Percentiles rank a stretch among this genome's conserved stretches.
These are phyloP conservation scores for Desoria tigrina DNA, from an alignment of 2,888 invertebrate genomes.

Conservation along the genomic window DNA sequence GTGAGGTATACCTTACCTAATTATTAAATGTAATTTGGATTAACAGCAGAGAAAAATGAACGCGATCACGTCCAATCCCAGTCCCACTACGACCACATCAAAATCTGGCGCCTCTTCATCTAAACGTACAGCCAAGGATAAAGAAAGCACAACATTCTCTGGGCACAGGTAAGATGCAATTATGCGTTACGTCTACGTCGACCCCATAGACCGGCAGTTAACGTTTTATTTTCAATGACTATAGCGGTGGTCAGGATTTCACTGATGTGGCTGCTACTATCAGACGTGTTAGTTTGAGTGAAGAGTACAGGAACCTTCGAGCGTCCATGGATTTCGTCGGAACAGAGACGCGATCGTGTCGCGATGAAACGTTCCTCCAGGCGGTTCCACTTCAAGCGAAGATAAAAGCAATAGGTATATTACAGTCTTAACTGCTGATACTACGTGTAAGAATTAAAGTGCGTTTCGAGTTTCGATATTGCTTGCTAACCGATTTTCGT, in stretches of 20 bases:
- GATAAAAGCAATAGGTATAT: constrained; percentile 51
- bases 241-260: constrained; percentile 88
- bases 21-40: neutral
- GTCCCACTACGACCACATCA: constrained; percentile 16
- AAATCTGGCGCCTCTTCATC: constrained; percentile 54
- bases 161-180: constrained; percentile 58
- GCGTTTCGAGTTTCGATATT: neutral
- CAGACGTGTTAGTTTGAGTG: constrained; percentile 96
- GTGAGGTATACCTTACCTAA: neutral
- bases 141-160: constrained; percentile 69
- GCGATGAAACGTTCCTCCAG: constrained; percentile 86
- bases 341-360: constrained; percentile 84
- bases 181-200: too few species aligned
- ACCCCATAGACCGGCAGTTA: neutral
- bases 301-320: constrained; percentile 91
- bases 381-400: constrained; percentile 62
- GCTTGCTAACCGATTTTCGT: neutral
- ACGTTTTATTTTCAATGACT: constrained; percentile 56
- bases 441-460: neutral
- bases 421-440: too few species aligned
- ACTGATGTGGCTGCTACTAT: constrained; percentile 99
- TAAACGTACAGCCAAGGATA: constrained; percentile 69
- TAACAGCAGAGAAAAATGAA: constrained; percentile 44
- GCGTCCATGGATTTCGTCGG: constrained; percentile 87
- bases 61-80: constrained; percentile 42